These are phyloP conservation scores for Mobula hypostoma DNA, from an alignment of 2,113 vertebrate genomes.

Conservation along the genomic window DNA sequence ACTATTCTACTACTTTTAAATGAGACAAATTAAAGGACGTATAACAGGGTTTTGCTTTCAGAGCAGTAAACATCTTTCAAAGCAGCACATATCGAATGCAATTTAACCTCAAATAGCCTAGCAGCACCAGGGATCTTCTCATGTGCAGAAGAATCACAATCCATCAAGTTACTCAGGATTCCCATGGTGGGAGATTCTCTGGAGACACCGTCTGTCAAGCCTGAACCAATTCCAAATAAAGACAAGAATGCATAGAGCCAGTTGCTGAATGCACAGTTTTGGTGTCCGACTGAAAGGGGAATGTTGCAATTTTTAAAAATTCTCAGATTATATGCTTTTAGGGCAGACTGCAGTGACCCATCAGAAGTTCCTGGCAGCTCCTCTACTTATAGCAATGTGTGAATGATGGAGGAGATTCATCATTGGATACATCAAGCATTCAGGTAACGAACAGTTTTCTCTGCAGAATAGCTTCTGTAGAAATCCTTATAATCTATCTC, in stretches of 20 bases:
- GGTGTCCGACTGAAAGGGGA: conserved; percentile 3
- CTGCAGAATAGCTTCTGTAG: not conserved
- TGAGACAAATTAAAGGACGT: conserved; percentile 48
- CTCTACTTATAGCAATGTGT: not conserved
- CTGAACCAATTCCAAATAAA: conserved; percentile 41
- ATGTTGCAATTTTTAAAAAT: not conserved
- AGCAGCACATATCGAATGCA: conserved; percentile 53
- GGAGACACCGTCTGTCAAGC: conserved; percentile 38
- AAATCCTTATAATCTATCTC: not conserved
- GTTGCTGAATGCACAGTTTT: conserved; percentile 1
- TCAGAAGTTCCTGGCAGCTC: not conserved
- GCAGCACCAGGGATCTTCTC: conserved; percentile 46
- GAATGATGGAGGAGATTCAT: not conserved
- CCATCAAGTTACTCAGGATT: conserved; percentile 54
- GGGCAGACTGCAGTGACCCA: not conserved
- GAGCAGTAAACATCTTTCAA: conserved; percentile 53
- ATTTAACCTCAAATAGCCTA: conserved; percentile 61
- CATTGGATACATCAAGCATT: conserved; percentile 34
- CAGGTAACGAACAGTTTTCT: not conserved
- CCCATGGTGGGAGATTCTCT: conserved; percentile 37
- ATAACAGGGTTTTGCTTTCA: conserved; percentile 45
- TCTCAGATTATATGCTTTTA: not conserved
- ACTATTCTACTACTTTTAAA: conserved; percentile 44
- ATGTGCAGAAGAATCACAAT: conserved; percentile 55
- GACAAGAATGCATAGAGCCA: conserved; percentile 25